phyloP scores from a whole-genome alignment of 64 coral and sea anemone species.

The Anthopleura sola region DNA sequence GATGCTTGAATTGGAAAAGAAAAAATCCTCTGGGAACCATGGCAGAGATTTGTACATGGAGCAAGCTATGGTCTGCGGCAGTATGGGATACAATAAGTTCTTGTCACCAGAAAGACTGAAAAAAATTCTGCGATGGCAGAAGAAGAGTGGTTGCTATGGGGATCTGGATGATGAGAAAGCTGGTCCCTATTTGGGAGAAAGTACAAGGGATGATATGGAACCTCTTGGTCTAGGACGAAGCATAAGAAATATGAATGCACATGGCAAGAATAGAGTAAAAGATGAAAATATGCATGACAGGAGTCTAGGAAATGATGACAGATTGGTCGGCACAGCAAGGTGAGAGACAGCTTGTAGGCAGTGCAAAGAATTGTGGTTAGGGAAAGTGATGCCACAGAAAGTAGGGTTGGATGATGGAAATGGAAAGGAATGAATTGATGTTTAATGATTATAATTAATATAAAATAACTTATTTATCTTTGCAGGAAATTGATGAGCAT shows the following conservation, averaged over 20 bases:
- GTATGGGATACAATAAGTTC: conserved; percentile 80
- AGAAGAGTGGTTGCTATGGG: conserved; percentile 81
- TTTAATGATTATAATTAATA: neutral
- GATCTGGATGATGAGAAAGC: neutral
- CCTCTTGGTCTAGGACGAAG: neutral
- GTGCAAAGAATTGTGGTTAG: too few relatives aligned
- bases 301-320: neutral
- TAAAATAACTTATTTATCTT: neutral
- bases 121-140: conserved; percentile 84
- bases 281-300: neutral
- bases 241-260: neutral
- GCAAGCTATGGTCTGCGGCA: conserved; percentile 87
- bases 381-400: too few relatives aligned
- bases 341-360: neutral
- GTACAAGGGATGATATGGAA: neutral
- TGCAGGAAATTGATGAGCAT: conserved; percentile 72
- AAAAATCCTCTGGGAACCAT: neutral
- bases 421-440: neutral
- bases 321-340: neutral
- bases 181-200: neutral
- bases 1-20: conserved; percentile 66
- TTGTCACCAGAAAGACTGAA: conserved; percentile 51
- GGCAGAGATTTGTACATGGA: conserved; percentile 90
- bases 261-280: neutral
- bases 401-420: neutral